Percentiles rank a stretch among this genome's conserved stretches.
Evolutionary conservation across 2,797 vertebrate species (phyloP).

Genomic region (Yasuhikotakia modesta): DNA sequence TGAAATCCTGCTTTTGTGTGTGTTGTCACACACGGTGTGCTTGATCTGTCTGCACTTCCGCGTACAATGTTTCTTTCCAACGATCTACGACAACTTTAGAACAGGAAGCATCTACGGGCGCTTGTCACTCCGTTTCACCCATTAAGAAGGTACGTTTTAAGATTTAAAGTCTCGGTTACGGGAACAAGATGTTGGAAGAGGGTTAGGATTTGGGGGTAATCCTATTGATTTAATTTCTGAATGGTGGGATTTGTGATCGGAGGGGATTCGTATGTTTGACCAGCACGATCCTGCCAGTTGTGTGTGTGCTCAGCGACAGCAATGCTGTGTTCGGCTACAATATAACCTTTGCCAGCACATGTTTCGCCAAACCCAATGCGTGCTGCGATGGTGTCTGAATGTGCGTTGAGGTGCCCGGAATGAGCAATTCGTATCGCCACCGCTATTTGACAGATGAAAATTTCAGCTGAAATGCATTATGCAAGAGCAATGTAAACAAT

Average conservation of each 20-base stretch:
- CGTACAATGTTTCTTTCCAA: slow-evolving; percentile 71
- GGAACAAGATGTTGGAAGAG: background rate
- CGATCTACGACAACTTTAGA: slow-evolving; percentile 76
- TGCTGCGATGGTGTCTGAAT: background rate
- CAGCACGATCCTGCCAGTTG: slow-evolving; percentile 48
- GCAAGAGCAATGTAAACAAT: background rate
- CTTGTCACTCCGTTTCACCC: slow-evolving; percentile 45
- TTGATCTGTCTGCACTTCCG: slow-evolving; percentile 73
- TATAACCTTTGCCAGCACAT: too few species aligned
- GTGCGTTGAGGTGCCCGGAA: background rate
- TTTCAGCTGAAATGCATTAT: background rate
- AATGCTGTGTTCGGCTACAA: too few species aligned
- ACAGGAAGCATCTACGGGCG: slow-evolving; percentile 69
- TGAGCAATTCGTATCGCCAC: background rate
- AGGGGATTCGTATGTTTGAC: slow-evolving; percentile 52
- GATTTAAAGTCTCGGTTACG: background rate
- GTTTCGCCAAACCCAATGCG: background rate
- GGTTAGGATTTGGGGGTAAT: background rate
- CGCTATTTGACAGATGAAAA: background rate
- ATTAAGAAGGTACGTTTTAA: slow-evolving; percentile 61
- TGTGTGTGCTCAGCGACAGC: too few species aligned
- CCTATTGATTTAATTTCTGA: background rate
- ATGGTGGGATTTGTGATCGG: slow-evolving; percentile 11
- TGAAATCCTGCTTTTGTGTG: background rate
- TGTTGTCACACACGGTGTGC: slow-evolving; percentile 43